Evolutionary conservation across 2,797 vertebrate genomes (phyloP).

Genomic region (Rhyacichthys aspro): DNA sequence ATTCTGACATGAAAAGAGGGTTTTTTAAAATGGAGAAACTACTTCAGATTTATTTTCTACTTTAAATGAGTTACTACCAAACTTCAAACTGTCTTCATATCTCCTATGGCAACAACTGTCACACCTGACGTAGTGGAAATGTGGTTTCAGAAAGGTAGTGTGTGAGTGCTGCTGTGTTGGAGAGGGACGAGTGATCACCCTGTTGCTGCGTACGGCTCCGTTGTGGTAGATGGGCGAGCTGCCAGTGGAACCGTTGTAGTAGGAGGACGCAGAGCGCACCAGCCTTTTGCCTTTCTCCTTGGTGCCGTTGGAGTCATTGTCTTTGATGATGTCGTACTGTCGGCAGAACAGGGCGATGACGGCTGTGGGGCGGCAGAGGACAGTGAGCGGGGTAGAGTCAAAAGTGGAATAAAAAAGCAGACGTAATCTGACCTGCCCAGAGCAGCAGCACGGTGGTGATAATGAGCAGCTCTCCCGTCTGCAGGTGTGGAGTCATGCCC

Average conservation of each 20-base stretch:
- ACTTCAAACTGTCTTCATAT: too few relatives aligned
- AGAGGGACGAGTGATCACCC: conserved; percentile 69
- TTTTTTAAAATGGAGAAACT: too few relatives aligned
- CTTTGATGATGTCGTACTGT: conserved; percentile 98
- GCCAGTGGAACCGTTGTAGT: conserved; percentile 81
- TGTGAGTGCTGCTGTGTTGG: background rate
- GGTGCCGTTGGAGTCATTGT: conserved; percentile 92
- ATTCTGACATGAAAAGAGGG: too few relatives aligned
- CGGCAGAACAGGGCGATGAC: conserved; percentile 97
- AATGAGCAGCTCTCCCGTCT: conserved; percentile 95
- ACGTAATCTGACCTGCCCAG: conserved; percentile 89
- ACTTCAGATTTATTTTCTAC: too few relatives aligned
- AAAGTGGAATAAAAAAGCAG: background rate
- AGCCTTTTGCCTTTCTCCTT: conserved; percentile 92
- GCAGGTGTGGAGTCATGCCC: conserved; percentile 88
- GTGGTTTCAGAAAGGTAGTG: too few relatives aligned
- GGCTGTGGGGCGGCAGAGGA: conserved; percentile 71
- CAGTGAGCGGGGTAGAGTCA: background rate
- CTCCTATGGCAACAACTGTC: too few relatives aligned
- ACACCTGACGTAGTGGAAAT: too few relatives aligned
- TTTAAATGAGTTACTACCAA: too few relatives aligned
- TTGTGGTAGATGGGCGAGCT: conserved; percentile 85
- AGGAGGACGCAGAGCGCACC: conserved; percentile 80
- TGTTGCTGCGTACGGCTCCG: conserved; percentile 83
- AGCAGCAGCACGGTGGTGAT: conserved; percentile 94